phyloP scores from a whole-genome alignment of 2,888 invertebrate species.

The Nymphalis polychloros region DNA sequence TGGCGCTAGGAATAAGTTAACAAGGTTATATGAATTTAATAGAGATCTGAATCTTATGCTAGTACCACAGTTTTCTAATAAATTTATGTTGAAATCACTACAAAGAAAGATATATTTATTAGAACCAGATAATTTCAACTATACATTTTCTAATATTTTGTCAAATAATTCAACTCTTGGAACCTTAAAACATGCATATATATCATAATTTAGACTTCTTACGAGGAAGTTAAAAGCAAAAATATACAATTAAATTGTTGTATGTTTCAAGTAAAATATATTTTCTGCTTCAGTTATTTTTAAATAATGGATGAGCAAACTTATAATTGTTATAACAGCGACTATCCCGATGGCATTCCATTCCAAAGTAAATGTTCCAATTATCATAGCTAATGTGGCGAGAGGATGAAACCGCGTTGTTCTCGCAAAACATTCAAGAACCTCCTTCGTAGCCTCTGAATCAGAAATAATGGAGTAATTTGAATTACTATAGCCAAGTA shows the following conservation, averaged over 20 bases:
- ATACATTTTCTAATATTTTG: too few species aligned
- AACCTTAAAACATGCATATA: too few species aligned
- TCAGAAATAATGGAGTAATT: constrained; percentile 22
- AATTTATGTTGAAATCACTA: too few species aligned
- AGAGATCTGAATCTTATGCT: too few species aligned
- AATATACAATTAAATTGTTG: background rate
- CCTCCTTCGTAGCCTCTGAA: constrained; percentile 35
- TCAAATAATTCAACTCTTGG: too few species aligned
- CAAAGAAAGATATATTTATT: too few species aligned
- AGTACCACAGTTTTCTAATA: too few species aligned
- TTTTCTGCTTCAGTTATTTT: background rate
- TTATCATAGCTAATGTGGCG: constrained; percentile 77
- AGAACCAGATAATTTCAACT: too few species aligned
- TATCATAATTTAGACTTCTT: too few species aligned
- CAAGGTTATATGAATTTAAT: too few species aligned
- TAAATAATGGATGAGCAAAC: constrained; percentile 22
- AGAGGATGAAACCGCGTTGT: constrained; percentile 51
- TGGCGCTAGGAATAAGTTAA: too few species aligned
- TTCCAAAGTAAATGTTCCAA: constrained; percentile 77
- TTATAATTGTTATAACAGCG: constrained; percentile 21
- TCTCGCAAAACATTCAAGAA: constrained; percentile 41
- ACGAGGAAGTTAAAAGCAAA: too few species aligned
- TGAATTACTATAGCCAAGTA: background rate
- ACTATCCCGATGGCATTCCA: constrained; percentile 55
- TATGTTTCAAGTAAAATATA: background rate